phyloP scores from a whole-genome alignment of 2,113 vertebrate species.

The Promerops cafer region DNA sequence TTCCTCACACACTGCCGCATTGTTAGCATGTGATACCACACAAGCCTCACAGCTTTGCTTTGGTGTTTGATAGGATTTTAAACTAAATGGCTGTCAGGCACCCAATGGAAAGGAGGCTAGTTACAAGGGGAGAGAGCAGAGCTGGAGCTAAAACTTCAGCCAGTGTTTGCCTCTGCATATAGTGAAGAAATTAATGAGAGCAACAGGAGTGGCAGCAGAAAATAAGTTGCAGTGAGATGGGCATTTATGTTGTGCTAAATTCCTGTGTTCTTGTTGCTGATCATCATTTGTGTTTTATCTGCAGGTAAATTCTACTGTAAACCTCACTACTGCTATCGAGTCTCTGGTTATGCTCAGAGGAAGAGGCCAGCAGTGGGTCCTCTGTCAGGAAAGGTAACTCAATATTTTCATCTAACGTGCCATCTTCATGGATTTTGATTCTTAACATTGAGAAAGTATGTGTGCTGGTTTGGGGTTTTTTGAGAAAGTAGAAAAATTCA shows the following conservation, averaged over 20 bases:
- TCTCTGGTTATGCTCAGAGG: slow-evolving; percentile 89
- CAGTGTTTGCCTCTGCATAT: neutral
- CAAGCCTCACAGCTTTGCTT: slow-evolving; percentile 52
- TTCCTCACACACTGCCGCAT: slow-evolving; percentile 75
- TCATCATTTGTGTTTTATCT: neutral
- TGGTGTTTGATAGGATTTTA: slow-evolving; percentile 55
- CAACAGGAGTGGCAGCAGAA: neutral
- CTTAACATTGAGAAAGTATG: neutral
- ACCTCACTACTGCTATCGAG: slow-evolving; percentile 94
- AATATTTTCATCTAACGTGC: neutral
- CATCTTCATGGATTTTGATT: neutral
- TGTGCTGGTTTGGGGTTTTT: neutral
- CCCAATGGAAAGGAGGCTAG: slow-evolving; percentile 18
- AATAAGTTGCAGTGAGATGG: neutral
- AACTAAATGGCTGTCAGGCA: slow-evolving; percentile 48
- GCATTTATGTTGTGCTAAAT: neutral
- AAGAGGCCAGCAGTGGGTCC: slow-evolving; percentile 86
- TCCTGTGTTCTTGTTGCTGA: neutral
- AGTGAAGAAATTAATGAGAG: neutral
- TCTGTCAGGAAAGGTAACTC: slow-evolving; percentile 80
- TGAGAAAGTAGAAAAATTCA: neutral
- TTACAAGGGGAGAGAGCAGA: neutral
- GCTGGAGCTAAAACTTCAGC: slow-evolving; percentile 12
- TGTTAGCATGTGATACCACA: slow-evolving; percentile 64
- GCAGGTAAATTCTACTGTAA: slow-evolving; percentile 99